These are phyloP conservation scores for Pristionchus japonicus DNA, from an alignment of 2,888 invertebrate genomes.

Conservation along the genomic window DNA sequence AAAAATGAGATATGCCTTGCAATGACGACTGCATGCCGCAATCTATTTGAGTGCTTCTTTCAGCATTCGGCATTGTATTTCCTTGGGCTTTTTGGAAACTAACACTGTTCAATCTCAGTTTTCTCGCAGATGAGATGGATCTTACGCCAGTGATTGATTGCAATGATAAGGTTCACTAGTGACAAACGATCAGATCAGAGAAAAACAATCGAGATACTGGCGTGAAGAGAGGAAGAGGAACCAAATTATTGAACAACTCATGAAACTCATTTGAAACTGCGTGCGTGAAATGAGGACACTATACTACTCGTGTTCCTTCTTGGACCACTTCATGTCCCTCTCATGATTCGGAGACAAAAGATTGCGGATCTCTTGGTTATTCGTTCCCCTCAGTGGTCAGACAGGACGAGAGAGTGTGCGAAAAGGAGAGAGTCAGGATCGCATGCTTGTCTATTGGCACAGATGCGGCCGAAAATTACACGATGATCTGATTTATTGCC, in stretches of 20 bases:
- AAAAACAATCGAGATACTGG: neutral
- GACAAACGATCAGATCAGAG: neutral
- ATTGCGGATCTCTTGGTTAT: neutral
- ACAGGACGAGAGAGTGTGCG: neutral
- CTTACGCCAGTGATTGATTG: neutral
- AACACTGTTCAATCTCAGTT: neutral
- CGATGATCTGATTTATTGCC: neutral
- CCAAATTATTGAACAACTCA: neutral
- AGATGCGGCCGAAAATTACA: neutral
- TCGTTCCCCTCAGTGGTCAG: neutral
- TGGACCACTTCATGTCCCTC: neutral
- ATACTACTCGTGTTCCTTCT: neutral
- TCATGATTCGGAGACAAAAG: neutral
- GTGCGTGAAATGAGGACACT: neutral
- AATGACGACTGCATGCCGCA: too few species aligned
- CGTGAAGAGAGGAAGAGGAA: neutral
- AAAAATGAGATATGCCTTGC: too few species aligned
- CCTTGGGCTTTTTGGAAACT: too few species aligned
- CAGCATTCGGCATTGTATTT: too few species aligned
- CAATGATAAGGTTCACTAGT: neutral
- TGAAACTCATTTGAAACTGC: neutral
- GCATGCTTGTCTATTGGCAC: neutral
- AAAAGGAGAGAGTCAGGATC: neutral
- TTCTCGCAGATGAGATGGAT: neutral
- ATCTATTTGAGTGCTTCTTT: too few species aligned